A percentile compares a stretch with the other conserved stretches of the same genome.
Evolutionary conservation across 2,113 vertebrate species (phyloP).

Genomic region (Hoplias malabaricus): DNA sequence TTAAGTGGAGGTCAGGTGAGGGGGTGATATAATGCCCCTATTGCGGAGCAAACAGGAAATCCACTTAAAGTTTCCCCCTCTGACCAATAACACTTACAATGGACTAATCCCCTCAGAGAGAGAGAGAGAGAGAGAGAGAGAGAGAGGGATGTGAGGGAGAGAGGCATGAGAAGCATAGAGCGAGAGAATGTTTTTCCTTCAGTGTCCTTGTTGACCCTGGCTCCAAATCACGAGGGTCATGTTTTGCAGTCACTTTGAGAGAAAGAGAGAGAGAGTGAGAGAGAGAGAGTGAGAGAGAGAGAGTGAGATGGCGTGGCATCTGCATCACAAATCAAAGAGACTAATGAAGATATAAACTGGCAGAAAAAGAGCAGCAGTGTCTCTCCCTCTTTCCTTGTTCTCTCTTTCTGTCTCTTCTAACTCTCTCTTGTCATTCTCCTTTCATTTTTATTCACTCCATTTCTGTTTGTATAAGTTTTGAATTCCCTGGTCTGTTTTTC

Average conservation of each 20-base stretch:
- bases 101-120: slow-evolving; percentile 20
- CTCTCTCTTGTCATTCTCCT: too few species aligned
- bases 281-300: slow-evolving; percentile 49
- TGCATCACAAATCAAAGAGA: too few species aligned
- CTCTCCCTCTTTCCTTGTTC: slow-evolving; percentile 15
- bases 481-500: background rate
- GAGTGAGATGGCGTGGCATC: too few species aligned
- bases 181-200: too few species aligned
- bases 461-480: background rate
- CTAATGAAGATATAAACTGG: too few species aligned
- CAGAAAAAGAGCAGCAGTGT: too few species aligned
- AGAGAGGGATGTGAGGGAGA: background rate
- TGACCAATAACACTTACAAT: slow-evolving; percentile 7
- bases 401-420: background rate
- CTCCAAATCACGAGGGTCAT: slow-evolving; percentile 8
- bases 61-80: slow-evolving; percentile 9
- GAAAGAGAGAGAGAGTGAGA: slow-evolving; percentile 13
- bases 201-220: background rate
- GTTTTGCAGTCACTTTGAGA: slow-evolving; percentile 18
- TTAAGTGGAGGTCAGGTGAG: slow-evolving; percentile 23
- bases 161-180: background rate
- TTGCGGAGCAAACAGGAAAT: slow-evolving; percentile 37
- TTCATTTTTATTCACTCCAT: background rate
- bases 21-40: slow-evolving; percentile 11
- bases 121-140: background rate